Base-by-base conservation (phyloP, 2,888 invertebrate species). In the Priapulus caudatus region DNA sequence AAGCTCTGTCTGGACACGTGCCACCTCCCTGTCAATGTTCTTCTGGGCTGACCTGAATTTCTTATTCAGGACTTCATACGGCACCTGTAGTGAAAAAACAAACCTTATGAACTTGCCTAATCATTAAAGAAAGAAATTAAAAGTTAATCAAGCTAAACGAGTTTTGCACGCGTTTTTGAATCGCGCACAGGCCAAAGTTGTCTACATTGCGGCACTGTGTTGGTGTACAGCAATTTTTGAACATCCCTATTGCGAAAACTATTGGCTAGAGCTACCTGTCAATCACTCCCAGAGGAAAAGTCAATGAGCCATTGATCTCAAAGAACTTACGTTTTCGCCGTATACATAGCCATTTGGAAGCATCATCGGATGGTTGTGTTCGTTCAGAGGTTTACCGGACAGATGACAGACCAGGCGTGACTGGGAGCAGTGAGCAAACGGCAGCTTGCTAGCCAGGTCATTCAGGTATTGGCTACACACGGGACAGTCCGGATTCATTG, bases 311-410 rank as follows among this genome's bases (percentile, higher is more conserved):
- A 33, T 45, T 45, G 19, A 19, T n/a, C 5, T n/a, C 45, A 19
- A 45, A 10, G n/a, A 15, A 59, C 62, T 71, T 63, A 86, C 86
- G 79, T 86, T 81, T 74, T 90, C 87, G 5, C 91, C 91, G 67
- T 92, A 97, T 54, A 98, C 92, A 74, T 90, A 86, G 52, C 97
- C 97, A 75, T 97, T 97, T 56, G 98, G 98, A 74, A 99, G 78
- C 83, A 93, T 91, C 84, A 97, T 87, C 10, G 95, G 95, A 62
- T 89, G 90, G 76, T 97, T 95, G 73, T 97, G 86, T 70, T 97
- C 95, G 75, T 98, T 93, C 64, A 98, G 78, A 47, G 91, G 85
- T 63, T 84, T 78, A 22, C 90, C 88, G 55, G 88, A 86, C 62
- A 95, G 83, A 67, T 80, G 77, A 72, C 97, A 98, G 65, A 95